Conservation (phyloP, 2,113 vertebrate genomes). For the Nettapus auritus region DNA sequence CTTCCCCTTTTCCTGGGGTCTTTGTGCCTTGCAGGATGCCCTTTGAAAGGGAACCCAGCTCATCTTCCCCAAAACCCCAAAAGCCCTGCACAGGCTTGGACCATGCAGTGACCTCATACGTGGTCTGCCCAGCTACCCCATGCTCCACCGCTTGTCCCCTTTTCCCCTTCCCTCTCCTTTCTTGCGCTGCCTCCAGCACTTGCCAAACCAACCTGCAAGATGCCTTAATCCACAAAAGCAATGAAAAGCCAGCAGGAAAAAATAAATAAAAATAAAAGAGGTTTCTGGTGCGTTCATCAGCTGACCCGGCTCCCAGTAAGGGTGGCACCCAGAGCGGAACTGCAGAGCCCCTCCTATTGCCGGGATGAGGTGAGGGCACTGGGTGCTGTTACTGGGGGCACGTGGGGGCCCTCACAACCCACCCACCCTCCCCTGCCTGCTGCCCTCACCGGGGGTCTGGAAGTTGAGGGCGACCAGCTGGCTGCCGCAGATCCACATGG, state of each 20-base stretch:
- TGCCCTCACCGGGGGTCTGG: conserved; percentile 91
- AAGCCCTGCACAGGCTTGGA: rapidly evolving
- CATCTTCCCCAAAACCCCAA: not conserved
- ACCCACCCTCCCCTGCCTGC: not conserved
- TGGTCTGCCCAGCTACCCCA: rapidly evolving
- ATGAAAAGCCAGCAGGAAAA: not conserved
- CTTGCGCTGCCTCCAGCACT: not conserved
- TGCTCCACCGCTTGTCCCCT: not conserved
- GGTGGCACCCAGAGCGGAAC: not conserved
- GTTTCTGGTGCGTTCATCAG: not conserved
- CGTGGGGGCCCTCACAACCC: not conserved
- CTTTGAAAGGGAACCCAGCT: not conserved
- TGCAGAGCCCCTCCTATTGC: not conserved
- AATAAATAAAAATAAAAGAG: not conserved
- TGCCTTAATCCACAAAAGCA: not conserved
- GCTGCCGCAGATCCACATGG: conserved; percentile 99
- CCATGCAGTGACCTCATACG: not conserved
- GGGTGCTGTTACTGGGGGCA: not conserved
- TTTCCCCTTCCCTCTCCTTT: not conserved
- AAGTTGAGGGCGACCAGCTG: conserved; percentile 98
- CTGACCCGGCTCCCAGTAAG: not conserved
- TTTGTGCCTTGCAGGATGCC: not conserved
- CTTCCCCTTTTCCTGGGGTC: not conserved
- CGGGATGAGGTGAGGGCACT: not conserved
- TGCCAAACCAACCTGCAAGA: not conserved